Evolutionary conservation across 1,140 invertebrate species (phyloP).

Genomic region (Teleopsis dalmanni): DNA sequence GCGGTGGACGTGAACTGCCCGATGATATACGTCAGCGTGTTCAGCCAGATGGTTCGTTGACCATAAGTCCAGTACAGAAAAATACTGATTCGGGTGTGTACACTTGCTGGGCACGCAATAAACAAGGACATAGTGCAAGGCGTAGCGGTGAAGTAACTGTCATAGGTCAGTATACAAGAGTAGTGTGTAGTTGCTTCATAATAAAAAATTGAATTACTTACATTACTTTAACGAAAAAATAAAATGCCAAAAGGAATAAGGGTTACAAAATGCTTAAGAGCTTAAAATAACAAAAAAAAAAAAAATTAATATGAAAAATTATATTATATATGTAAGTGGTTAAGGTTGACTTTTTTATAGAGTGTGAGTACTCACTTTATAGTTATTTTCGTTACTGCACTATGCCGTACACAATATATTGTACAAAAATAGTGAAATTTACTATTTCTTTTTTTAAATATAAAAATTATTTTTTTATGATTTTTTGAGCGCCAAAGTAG

Average conservation of each 20-base stretch:
- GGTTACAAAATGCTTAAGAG: background rate
- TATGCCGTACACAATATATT: no score
- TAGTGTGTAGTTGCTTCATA: background rate
- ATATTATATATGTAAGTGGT: background rate
- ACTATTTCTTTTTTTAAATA: background rate
- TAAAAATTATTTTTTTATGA: no score
- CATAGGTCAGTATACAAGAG: conserved; percentile 54
- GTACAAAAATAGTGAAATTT: background rate
- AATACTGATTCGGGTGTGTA: conserved; percentile 67
- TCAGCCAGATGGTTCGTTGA: conserved; percentile 61
- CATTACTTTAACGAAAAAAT: background rate
- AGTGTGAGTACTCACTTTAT: no score
- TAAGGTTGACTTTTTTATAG: background rate
- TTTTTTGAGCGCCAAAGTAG: no score
- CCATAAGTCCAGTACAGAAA: conserved; percentile 68
- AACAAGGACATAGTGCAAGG: conserved; percentile 64
- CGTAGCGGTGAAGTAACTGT: conserved; percentile 65
- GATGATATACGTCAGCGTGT: conserved; percentile 75
- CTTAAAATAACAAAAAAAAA: background rate
- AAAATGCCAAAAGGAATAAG: background rate
- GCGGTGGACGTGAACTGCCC: conserved; percentile 65
- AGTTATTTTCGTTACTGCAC: no score
- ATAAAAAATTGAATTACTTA: background rate
- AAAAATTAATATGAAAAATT: background rate
- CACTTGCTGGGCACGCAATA: conserved; percentile 66